Base-by-base conservation (phyloP, 2,888 invertebrate genomes). In the Caenorhabditis imperialis region DNA sequence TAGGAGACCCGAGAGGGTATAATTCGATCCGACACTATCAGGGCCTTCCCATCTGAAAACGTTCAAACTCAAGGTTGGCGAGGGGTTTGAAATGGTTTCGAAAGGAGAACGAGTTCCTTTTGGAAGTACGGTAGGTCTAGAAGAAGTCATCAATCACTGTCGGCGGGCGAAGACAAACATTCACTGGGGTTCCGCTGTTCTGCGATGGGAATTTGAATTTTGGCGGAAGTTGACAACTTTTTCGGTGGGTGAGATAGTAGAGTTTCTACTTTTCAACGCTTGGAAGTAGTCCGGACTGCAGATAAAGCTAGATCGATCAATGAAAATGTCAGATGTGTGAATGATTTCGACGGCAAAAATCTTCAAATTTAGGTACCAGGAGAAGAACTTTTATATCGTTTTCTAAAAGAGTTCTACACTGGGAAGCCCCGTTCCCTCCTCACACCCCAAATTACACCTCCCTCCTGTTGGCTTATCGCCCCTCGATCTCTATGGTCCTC, bases 1-100 rank as follows among this genome's bases (percentile, higher is more conserved):
- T 10, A n/a, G n/a, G n/a, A n/a, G n/a, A n/a, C n/a, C n/a, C n/a
- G n/a, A n/a, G n/a, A n/a, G n/a, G 7, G 27, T 16, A 54, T 63
- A 63, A 63, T 63, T 54, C 63, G 45, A 63, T 18, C 33, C 53
- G 63, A 63, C 63, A 63, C 38, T 54, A 54, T 63, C 62, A 14
- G 6, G 30, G 7, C 30, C 30, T 10, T 6, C 10, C 30, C 30
- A 30, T 30, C 30, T 30, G 30, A 30, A 30, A 14, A 14, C 16
- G 16, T 35, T 20, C 14, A 33, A 14, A 16, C 5, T 35, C 50
- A 50, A 63, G 45, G 50, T 18, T 40, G 33, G 2, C 16, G 37
- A 18, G 0, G 3, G 50, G 7, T 30, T 22, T 37, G 18, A 42
- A 51, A 62, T 27, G 23, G 51, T 51, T 53, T 53, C 23, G 18